Evolutionary conservation across 2,113 vertebrate species (phyloP), one percentile per base, ranked within the genome.

Genomic region (Colinus virginianus): DNA sequence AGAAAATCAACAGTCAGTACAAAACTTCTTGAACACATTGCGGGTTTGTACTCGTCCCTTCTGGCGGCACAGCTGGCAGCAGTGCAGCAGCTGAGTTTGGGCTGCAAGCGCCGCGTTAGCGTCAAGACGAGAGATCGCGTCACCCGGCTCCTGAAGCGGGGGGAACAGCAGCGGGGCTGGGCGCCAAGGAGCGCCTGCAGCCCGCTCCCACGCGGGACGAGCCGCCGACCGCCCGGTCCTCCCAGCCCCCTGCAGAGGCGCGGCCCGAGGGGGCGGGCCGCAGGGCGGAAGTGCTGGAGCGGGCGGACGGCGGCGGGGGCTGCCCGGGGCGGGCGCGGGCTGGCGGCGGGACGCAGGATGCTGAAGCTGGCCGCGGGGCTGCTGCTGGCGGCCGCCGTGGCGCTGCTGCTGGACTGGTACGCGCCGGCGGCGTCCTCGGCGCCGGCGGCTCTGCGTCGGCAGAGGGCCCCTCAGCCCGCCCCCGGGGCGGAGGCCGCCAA

Each of bases 351-450:
- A 46, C 6, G 42, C 34, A 68, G 38, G 28, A 95, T 96, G 96
- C 74, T 91, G 82, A 82, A 63, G 62, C 17, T 95, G 78, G 75
- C 53, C 1, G 87, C 88, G 78, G 98, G 98, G 36, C 96, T 99
- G 94, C 84, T 97, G 74, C 64, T 97, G 63, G 98, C 78, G 90
- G 90, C 84, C 98, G 90, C 74, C 8, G 96, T 97, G 70, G 98
- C 98, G 56, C 97, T 98, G 97, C 92, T 98, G 71, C 75, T 98
- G 94, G 98, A 98, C 63, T 97, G 93, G 81, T 98, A 98, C 66
- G 96, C 97, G 85, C 97, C 98, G 34, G 87, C 97, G 18, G 97
- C 95, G 90, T 87, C 7, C 96, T 97, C 53, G 90, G 61, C 9
- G 71, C 66, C 46, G 13, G 32, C 22, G 21, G 38, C 17, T 4